Percentiles rank a stretch among this genome's conserved stretches.
phyloP scores from a whole-genome alignment of 2,888 invertebrate genomes.

The Dryobotodes eremita region DNA sequence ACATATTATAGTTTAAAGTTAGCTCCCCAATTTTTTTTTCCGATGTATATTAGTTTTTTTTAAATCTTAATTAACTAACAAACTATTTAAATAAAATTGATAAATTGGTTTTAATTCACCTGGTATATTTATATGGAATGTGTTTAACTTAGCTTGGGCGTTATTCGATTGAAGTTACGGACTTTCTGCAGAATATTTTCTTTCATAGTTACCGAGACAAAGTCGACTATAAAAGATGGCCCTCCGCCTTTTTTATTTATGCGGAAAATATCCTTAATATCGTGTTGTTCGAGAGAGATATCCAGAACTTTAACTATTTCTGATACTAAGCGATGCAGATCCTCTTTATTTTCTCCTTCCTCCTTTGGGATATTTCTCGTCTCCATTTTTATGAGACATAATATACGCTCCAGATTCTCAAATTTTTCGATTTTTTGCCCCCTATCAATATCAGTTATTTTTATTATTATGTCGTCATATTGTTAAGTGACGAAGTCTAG shows the following conservation, averaged over 20 bases:
- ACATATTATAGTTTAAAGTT: too few species aligned
- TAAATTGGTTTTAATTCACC: too few species aligned
- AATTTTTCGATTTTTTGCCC: conserved; percentile 1
- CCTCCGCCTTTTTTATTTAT: not conserved
- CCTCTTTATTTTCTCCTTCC: conserved; percentile 6
- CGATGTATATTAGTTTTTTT: too few species aligned
- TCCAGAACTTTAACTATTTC: conserved; percentile 10
- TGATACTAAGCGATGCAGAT: not conserved
- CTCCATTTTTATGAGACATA: not conserved
- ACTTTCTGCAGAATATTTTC: too few species aligned
- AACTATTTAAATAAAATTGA: too few species aligned
- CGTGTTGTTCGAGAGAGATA: not conserved
- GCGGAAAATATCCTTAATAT: conserved; percentile 13
- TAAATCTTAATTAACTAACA: too few species aligned
- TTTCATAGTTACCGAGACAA: too few species aligned
- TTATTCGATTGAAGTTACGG: too few species aligned
- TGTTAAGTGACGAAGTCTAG: conserved; percentile 3
- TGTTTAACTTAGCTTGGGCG: too few species aligned
- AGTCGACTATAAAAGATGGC: not conserved
- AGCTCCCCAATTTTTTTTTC: too few species aligned
- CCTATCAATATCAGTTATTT: not conserved
- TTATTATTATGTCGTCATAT: conserved; percentile 4
- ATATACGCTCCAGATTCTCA: not conserved
- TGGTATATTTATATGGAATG: too few species aligned
- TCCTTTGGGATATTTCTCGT: conserved; percentile 8